Base-by-base conservation (phyloP, 2,888 invertebrate species). In the Lasius platythorax region DNA sequence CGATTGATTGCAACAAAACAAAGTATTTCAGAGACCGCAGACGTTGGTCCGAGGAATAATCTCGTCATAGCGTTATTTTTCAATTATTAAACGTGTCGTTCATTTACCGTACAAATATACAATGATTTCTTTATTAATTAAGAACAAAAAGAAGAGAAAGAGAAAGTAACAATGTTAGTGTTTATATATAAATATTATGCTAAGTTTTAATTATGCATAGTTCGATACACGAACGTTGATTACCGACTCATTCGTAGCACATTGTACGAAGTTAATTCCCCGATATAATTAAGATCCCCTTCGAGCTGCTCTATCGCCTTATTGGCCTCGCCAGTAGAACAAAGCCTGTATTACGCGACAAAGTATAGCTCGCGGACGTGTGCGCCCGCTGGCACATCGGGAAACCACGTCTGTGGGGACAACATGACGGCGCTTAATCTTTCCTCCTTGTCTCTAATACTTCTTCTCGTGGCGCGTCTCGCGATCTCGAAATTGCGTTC, bases 221-320 rank as follows among this genome's bases (percentile, higher is more conserved):
- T 12, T 23, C 6, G 50, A 58, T 15, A 56, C 30, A 37, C 33
- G 37, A 12, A 1, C 11, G 28, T 11, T n/a, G n/a, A 33, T 73
- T 72, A 43, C 4, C 76, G 15, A 30, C 15, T 40, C 12, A 15
- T 43, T 67, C 37, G 30, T 76, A 33, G n/a, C 82, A 75, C 82
- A 75, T 88, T 87, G 82, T 83, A 84, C 84, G 40, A 85, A 89
- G 84, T 89, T 89, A 88, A 88, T 89, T 84, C 82, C 81, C 82
- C 72, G 83, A 89, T 66, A 85, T 88, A 89, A 89, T 89, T 89
- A 87, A 53, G 83, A 83, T 81, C 66, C 86, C 81, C 84, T 89
- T 83, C 86, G 67, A 79, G 72, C 46, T 46, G 2, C 70, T 40
- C 68, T 53, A 64, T 84, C 73, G 70, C 82, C 73, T 84, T 88